phyloP scores from a whole-genome alignment of 2,888 invertebrate species.

The Hydriomena furcata region DNA sequence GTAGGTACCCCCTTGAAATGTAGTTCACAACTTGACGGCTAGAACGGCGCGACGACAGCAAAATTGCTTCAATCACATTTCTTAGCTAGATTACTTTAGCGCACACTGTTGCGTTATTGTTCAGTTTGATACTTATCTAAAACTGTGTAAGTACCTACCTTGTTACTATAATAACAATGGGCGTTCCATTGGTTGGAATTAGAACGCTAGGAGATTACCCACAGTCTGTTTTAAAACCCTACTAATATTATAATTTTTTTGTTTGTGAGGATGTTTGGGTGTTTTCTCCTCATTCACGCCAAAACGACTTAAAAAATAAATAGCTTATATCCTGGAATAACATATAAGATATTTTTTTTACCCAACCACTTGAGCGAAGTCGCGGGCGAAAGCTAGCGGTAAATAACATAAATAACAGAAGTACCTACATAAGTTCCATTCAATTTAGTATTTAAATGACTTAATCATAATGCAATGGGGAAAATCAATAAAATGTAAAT shows the following conservation, averaged over 20 bases:
- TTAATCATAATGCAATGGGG: no score
- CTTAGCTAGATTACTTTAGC: conserved; percentile 36
- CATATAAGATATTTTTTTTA: no score
- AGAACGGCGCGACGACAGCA: conserved; percentile 53
- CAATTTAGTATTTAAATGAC: no score
- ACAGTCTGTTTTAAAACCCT: not conserved
- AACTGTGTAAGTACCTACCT: conserved; percentile 2
- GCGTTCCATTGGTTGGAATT: conserved; percentile 2
- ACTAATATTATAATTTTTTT: not conserved
- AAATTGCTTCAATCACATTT: conserved; percentile 48
- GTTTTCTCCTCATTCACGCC: no score
- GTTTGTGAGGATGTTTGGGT: no score
- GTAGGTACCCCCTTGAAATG: conserved; percentile 26
- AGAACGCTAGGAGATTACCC: no score
- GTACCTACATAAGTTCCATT: no score
- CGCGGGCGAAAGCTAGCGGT: no score
- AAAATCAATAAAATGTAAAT: no score
- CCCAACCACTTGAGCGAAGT: no score
- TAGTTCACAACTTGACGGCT: conserved; percentile 42
- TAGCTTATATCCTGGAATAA: no score
- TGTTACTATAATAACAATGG: conserved; percentile 9
- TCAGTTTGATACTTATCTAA: conserved; percentile 23
- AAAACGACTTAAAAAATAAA: not conserved
- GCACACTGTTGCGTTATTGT: conserved; percentile 27
- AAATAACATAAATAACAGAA: no score